Conservation (phyloP, 1,140 invertebrate species). For the Drosophila littoralis region DNA sequence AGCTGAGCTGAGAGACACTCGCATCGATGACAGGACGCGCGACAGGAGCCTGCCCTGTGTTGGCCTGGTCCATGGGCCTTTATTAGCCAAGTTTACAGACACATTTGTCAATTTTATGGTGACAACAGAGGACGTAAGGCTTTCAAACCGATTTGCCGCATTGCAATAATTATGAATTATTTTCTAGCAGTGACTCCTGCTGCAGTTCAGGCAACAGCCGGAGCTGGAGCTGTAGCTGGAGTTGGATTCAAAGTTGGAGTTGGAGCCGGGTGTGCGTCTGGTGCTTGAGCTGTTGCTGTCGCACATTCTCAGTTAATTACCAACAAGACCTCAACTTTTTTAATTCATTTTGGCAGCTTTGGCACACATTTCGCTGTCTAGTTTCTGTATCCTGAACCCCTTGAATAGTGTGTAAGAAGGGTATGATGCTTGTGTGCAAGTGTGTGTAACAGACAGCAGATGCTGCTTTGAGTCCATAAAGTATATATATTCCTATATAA, state of each 20-base stretch:
- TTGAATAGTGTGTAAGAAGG: neutral
- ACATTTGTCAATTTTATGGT: constrained; percentile 84
- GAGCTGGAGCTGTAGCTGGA: neutral
- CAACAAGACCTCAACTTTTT: constrained; percentile 67
- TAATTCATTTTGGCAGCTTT: constrained; percentile 71
- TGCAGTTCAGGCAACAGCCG: constrained; percentile 23
- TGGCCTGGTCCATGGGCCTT: constrained; percentile 35
- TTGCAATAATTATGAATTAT: constrained; percentile 83
- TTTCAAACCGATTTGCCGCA: constrained; percentile 63
- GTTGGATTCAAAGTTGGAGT: neutral
- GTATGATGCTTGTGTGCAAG: no score
- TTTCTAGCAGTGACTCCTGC: constrained; percentile 36
- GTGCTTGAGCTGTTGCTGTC: neutral
- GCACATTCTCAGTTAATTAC: constrained; percentile 63
- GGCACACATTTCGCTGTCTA: constrained; percentile 40
- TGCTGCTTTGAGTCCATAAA: no score
- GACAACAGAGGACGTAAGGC: constrained; percentile 63
- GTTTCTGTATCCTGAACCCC: neutral
- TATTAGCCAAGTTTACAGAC: constrained; percentile 84
- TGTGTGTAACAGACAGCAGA: no score
- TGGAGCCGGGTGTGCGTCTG: neutral
- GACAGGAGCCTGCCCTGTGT: neutral
- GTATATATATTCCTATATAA: no score
- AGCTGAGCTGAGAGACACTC: constrained; percentile 3
- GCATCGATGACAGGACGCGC: constrained; percentile 24